phyloP scores from a whole-genome alignment of 2,797 vertebrate genomes.

The Clarias laeviceps region DNA sequence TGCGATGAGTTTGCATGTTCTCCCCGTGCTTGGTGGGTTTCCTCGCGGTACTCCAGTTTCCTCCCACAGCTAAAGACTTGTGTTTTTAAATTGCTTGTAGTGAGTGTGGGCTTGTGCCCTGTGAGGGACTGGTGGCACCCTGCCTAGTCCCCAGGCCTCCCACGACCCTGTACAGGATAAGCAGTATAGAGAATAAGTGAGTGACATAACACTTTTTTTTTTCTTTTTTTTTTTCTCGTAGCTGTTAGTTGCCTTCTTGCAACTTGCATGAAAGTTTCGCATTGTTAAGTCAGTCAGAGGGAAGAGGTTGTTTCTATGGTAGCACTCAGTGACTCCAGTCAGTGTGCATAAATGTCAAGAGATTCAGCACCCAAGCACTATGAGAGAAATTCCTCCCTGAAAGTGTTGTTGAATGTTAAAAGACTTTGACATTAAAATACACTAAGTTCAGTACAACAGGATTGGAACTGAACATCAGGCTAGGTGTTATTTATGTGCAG shows the following conservation, averaged over 20 bases:
- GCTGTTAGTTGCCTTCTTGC: neutral
- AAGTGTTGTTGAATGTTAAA: neutral
- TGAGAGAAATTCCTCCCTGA: neutral
- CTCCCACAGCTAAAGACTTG: too few relatives aligned
- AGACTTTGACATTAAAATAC: neutral
- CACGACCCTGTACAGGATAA: too few relatives aligned
- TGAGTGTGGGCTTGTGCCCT: too few relatives aligned
- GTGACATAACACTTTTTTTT: too few relatives aligned
- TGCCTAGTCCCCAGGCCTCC: too few relatives aligned
- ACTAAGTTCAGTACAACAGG: neutral
- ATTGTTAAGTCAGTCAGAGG: conserved; percentile 24
- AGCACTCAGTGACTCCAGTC: neutral
- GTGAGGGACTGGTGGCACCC: too few relatives aligned
- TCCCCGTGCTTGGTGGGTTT: too few relatives aligned
- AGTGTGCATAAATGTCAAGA: neutral
- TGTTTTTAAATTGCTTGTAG: too few relatives aligned
- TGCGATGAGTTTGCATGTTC: too few relatives aligned
- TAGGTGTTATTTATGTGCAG: neutral
- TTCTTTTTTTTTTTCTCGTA: too few relatives aligned
- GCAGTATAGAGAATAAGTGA: too few relatives aligned
- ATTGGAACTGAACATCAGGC: neutral
- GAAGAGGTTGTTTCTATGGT: conserved; percentile 14
- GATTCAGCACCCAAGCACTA: neutral
- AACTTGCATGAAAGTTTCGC: neutral
- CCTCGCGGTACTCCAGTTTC: too few relatives aligned